Conservation (phyloP, 92 coral and sea anemone species). For the Scolanthus callimorphus region DNA sequence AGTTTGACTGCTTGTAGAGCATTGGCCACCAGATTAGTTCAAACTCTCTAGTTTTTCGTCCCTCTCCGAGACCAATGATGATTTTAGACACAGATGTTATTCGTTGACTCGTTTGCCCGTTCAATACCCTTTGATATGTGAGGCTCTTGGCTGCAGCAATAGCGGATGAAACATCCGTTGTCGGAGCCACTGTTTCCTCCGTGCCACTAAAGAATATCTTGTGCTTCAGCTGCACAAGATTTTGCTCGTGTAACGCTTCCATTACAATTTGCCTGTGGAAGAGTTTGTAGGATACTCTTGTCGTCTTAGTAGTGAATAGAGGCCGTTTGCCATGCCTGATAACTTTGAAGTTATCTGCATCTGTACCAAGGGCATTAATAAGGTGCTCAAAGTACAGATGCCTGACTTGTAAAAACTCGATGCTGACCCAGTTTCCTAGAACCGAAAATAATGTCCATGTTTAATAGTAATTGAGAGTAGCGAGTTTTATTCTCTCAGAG, state of each 20-base stretch:
- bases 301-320: neutral
- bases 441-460: neutral
- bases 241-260: neutral
- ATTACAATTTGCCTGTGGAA: neutral
- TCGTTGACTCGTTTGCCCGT: too few relatives aligned
- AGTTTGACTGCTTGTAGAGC: neutral
- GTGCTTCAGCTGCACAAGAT: neutral
- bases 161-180: neutral
- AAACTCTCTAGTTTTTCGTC: conserved; percentile 5
- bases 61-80: conserved; percentile 9
- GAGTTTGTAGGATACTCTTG: neutral
- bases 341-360: neutral
- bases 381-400: too few relatives aligned
- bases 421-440: conserved; percentile 9
- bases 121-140: neutral
- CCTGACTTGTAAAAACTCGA: conserved; percentile 1
- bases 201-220: neutral
- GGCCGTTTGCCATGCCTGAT: neutral
- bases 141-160: neutral
- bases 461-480: too few relatives aligned
- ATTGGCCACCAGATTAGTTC: conserved; percentile 12
- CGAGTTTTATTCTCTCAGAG: too few relatives aligned
- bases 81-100: conserved; percentile 1
- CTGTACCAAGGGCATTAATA: too few relatives aligned
- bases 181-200: neutral